phyloP scores from a whole-genome alignment of 2,113 vertebrate species.

The Sigmodon hispidus region DNA sequence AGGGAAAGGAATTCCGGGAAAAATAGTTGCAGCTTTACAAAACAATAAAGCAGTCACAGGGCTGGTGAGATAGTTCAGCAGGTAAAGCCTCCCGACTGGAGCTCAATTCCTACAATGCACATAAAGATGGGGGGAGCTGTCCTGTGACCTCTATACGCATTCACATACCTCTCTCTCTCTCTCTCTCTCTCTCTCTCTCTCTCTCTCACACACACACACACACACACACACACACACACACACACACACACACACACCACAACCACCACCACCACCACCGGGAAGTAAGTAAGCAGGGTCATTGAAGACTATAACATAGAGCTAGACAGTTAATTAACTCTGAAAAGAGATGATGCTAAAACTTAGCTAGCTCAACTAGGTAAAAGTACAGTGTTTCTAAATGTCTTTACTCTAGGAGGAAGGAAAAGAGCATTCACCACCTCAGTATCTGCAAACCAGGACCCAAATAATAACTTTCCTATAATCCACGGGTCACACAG shows the following conservation, averaged over 20 bases:
- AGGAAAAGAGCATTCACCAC: background rate
- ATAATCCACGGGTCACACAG: background rate
- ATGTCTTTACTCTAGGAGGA: background rate
- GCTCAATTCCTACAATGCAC: background rate
- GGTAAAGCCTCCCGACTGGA: background rate
- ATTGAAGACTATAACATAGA: background rate
- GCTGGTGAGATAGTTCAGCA: background rate
- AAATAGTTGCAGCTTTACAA: background rate
- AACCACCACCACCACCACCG: background rate
- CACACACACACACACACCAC: background rate
- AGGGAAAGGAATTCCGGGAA: background rate
- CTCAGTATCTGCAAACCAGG: background rate
- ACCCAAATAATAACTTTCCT: background rate
- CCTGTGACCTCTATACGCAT: background rate
- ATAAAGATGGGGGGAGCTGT: background rate
- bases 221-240: background rate
- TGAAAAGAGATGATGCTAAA: background rate
- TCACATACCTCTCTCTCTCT: too few species aligned
- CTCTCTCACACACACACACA: background rate
- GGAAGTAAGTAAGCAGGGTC: background rate
- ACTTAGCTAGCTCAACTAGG: background rate
- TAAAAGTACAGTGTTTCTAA: background rate
- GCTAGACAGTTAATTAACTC: background rate
- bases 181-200: too few species aligned
- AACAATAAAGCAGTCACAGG: background rate